These are phyloP conservation scores for Petroica traversi DNA, from an alignment of 2,113 vertebrate species.

Conservation along the genomic window DNA sequence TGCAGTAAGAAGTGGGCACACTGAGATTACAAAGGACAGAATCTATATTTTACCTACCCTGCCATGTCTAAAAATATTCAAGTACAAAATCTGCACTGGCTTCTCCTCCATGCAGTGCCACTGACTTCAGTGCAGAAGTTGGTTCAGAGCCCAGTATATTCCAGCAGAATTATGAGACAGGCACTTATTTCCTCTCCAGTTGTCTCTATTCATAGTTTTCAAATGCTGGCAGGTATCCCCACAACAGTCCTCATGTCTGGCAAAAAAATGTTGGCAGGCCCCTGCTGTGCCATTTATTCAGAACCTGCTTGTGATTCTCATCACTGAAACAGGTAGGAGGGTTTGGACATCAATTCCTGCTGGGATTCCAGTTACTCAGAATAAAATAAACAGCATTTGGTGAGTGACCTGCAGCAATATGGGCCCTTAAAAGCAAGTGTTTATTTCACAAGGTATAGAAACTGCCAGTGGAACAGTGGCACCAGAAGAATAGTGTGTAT, in stretches of 20 bases:
- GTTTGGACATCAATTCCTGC: not conserved
- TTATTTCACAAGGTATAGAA: not conserved
- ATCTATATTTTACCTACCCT: not conserved
- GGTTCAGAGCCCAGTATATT: not conserved
- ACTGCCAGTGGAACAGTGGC: not conserved
- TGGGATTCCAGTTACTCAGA: not conserved
- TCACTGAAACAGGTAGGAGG: not conserved
- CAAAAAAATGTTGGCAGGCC: not conserved
- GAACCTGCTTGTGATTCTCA: not conserved
- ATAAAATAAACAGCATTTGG: not conserved
- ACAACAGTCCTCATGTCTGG: not conserved
- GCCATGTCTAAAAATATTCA: not conserved
- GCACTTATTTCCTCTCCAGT: not conserved
- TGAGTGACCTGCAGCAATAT: not conserved
- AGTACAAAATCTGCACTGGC: not conserved
- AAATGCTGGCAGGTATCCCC: not conserved
- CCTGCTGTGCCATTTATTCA: not conserved
- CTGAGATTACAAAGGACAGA: not conserved
- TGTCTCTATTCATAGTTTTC: conserved; percentile 3
- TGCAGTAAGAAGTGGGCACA: not conserved
- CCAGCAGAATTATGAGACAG: not conserved
- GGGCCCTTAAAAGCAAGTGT: not conserved
- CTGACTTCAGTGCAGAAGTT: not conserved
- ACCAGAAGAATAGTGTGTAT: not conserved
- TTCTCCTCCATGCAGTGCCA: not conserved